phyloP scores from a whole-genome alignment of 2,888 invertebrate genomes.

The Morpho helenor region DNA sequence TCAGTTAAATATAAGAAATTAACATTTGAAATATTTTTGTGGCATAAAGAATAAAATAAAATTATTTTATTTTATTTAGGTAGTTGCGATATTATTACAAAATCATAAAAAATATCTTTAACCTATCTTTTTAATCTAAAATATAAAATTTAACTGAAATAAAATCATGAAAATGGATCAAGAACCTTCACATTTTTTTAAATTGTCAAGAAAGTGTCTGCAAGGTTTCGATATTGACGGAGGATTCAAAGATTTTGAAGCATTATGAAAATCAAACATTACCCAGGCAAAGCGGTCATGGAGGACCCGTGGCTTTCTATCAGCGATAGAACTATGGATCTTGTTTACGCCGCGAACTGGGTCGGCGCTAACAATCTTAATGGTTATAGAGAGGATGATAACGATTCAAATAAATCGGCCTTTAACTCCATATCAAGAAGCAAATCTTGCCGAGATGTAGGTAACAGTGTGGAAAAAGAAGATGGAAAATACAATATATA shows the following conservation, averaged over 20 bases:
- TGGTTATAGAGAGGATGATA: constrained; percentile 57
- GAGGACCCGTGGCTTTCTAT: constrained; percentile 85
- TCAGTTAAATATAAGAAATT: no score
- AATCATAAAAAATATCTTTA: background rate
- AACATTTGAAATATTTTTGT: constrained; percentile 7
- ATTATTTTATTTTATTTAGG: background rate
- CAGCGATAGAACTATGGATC: constrained; percentile 84
- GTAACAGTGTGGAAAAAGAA: constrained; percentile 51
- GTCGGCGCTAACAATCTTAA: constrained; percentile 82
- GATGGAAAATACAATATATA: constrained; percentile 46
- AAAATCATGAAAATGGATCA: constrained; percentile 15
- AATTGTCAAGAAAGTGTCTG: constrained; percentile 25
- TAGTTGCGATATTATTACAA: background rate
- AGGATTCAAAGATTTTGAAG: constrained; percentile 27
- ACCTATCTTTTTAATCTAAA: background rate
- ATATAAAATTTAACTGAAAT: background rate
- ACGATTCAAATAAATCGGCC: constrained; percentile 50
- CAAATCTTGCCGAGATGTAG: constrained; percentile 71
- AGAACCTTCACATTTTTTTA: constrained; percentile 1
- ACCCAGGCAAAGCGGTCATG: constrained; percentile 91
- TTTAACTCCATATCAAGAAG: constrained; percentile 73
- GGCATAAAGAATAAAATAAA: constrained; percentile 11
- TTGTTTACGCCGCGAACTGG: constrained; percentile 92
- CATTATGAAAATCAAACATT: constrained; percentile 90
- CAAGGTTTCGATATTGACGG: constrained; percentile 24